Evolutionary conservation across 2,797 vertebrate species (phyloP), one percentile per base, ranked within the genome.

Genomic region (Erpetoichthys calabaricus): DNA sequence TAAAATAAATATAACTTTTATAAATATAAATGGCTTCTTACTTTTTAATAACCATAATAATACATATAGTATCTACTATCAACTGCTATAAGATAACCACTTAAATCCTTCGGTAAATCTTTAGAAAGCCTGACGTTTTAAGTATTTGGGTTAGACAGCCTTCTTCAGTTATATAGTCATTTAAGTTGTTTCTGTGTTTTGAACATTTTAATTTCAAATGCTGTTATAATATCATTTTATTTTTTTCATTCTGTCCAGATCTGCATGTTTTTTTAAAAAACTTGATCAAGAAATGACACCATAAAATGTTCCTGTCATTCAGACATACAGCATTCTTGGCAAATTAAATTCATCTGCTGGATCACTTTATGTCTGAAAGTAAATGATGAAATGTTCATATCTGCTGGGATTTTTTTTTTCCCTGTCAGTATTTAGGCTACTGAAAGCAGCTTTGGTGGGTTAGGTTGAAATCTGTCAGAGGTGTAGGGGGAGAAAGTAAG

Each of bases 401-500:
- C 4, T 47, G 7, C 5, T 7, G 7, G 42, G 9, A 53, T 44
- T 8, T 61, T 64, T 61, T 64, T 8, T 64, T 66, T 60, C n/a
- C 42, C 6, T 45, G 45, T 57, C 1, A 6, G 0, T 50, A 55
- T 56, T 7, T 45, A 55, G 57, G 55, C 4, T 3, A 51, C 55
- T 60, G 3, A 7, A 47, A 53, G 53, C 52, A 57, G 58, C 44
- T 45, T 51, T 47, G 57, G 44, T 8, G 60, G 52, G 58, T 1
- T 7, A 60, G 44, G 51, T 51, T 60, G 65, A 67, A 65, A 67
- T 68, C 47, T 45, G 10, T 60, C 53, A 57, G 50, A 9, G 53
- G 42, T 59, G 54, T 7, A 44, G 62, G 60, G 25, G 59, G 56
- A 59, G 8, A 60, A 58, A 58, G n/a, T 8, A 42, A 61, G 45